phyloP scores from a whole-genome alignment of 2,797 vertebrate species.

The Morelia viridis region DNA sequence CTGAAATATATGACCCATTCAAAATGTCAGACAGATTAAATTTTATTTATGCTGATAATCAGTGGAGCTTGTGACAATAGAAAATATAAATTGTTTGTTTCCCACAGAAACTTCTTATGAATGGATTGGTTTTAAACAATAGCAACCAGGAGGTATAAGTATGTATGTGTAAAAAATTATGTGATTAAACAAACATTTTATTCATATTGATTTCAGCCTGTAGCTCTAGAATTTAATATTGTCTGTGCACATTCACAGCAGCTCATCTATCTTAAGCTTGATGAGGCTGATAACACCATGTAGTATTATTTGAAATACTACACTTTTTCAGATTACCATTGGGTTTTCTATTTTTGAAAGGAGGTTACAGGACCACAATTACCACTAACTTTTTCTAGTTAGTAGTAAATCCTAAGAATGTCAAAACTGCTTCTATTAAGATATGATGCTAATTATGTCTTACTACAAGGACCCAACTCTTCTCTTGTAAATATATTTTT shows the following conservation, averaged over 20 bases:
- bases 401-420: background rate
- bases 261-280: background rate
- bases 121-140: background rate
- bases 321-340: background rate
- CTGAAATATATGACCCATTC: background rate
- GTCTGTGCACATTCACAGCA: background rate
- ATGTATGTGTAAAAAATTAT: background rate
- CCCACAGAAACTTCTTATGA: background rate
- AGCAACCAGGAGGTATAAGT: background rate
- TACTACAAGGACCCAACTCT: background rate
- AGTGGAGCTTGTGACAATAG: background rate
- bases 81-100: background rate
- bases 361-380: background rate
- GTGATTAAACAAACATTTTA: background rate
- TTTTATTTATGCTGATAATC: background rate
- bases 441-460: background rate
- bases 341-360: background rate
- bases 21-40: conserved; percentile 4
- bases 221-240: background rate
- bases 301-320: background rate
- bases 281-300: background rate
- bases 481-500: background rate
- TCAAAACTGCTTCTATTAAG: background rate
- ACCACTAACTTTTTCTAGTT: background rate
- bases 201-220: background rate